A percentile compares a stretch with the other conserved stretches of the same genome.
phyloP scores from a whole-genome alignment of 2,797 vertebrate genomes.

The Synaphobranchus kaupii region DNA sequence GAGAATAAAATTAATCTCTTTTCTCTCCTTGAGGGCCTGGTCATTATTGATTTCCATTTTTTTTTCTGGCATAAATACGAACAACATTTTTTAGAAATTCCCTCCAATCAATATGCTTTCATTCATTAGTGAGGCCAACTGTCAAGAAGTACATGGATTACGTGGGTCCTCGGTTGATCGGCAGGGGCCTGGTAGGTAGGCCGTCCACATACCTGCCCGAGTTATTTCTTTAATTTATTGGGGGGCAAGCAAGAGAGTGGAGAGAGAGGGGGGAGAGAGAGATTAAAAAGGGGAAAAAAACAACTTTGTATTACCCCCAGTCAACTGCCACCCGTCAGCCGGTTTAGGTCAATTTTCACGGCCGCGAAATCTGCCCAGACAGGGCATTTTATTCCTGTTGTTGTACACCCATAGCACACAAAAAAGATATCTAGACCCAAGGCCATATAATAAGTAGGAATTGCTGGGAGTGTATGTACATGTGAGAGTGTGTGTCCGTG shows the following conservation, averaged over 20 bases:
- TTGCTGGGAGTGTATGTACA: not conserved
- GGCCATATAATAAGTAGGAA: not conserved
- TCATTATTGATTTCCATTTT: constrained; percentile 40
- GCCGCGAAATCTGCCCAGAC: constrained; percentile 9
- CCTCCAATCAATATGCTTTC: constrained; percentile 36
- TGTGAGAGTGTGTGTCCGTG: not conserved
- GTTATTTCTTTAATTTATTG: not conserved
- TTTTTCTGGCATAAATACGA: constrained; percentile 28
- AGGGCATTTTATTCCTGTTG: not conserved
- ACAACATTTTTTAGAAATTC: constrained; percentile 24
- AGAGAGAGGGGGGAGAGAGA: not conserved
- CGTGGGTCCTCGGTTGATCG: constrained; percentile 1
- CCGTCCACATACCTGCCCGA: constrained; percentile 14
- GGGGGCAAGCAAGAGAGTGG: not conserved
- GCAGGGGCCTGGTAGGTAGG: not conserved
- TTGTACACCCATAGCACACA: not conserved
- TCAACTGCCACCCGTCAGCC: constrained; percentile 11
- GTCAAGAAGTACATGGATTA: constrained; percentile 19
- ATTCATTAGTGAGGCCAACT: constrained; percentile 38
- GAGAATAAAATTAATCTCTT: constrained; percentile 24
- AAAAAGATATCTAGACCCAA: not conserved
- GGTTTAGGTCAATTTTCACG: constrained; percentile 12
- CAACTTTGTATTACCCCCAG: constrained; percentile 14
- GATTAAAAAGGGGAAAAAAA: constrained; percentile 22
- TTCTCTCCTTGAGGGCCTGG: not conserved